Base-by-base conservation (phyloP, 2,888 invertebrate species). In the Agonopterix alstromeriana region DNA sequence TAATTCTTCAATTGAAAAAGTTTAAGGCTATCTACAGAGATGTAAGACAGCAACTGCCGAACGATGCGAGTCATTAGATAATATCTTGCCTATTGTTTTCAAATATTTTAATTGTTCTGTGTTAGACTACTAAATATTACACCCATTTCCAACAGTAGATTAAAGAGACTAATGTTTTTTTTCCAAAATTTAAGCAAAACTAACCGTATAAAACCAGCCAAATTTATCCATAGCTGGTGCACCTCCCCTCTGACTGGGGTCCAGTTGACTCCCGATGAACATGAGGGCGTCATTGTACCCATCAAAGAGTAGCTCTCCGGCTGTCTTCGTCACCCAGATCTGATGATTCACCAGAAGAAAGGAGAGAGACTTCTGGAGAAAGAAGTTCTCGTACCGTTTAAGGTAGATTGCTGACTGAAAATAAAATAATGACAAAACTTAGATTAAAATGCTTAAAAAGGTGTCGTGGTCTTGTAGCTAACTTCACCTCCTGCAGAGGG, bases 261-360 rank as follows among this genome's bases (percentile, higher is more conserved):
- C 91, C 48, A 93, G 65, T 55, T 85, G 88, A 54, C 89, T 89
- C 0, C 93, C 93, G 53, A 94, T 74, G 40, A 92, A 90, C 49
- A 97, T 89, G 47, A 96, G 73, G 0, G 91, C 80, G 70, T 97
- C 97, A 1, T 90, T 87, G 68, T 96, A 97, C 0, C 97, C 97
- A 1, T 93, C 93, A 66, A 97, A 95, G 0, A 97, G 84, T 11
- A 95, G 77, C 65, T 96, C 91, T 3, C 91, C 90, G 0, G 92
- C 93, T 0, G 91, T 86, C 68, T 91, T 93, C 0, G 91, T 90
- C 1, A 93, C 86, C 2, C 91, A 79, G 11, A 94, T 72, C 8
- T 87, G 76, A 46, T 92, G 90, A 9, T 89, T 77, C 43, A 91
- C 78, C 9, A 95, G 67, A 0, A 92, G 84, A 53, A 92, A 73